Conservation (phyloP, 1,140 invertebrate genomes). For the Cydia pomonella region DNA sequence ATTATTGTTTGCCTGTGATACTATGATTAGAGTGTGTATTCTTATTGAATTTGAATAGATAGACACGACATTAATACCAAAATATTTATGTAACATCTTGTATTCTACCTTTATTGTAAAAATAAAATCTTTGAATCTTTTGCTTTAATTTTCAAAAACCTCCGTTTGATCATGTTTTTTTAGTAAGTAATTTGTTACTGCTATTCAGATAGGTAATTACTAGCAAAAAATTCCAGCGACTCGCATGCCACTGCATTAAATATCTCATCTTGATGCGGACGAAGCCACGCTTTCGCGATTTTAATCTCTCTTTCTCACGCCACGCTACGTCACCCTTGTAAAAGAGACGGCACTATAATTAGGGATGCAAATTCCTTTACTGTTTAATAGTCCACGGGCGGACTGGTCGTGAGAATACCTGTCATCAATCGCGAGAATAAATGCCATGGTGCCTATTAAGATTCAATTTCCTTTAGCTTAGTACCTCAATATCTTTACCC, state of each 20-base stretch:
- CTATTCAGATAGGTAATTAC: conserved; percentile 18
- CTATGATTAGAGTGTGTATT: no score
- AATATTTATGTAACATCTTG: no score
- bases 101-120: no score
- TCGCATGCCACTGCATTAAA: conserved; percentile 38
- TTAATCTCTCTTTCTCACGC: conserved; percentile 42
- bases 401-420: conserved; percentile 62
- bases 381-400: conserved; percentile 60
- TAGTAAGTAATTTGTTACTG: neutral
- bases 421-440: conserved; percentile 44
- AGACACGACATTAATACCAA: no score
- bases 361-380: conserved; percentile 59
- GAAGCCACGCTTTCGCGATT: conserved; percentile 47
- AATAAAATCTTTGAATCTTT: no score
- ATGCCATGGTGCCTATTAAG: neutral
- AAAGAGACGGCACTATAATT: conserved; percentile 45
- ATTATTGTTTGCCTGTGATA: no score
- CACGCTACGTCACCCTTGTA: conserved; percentile 34
- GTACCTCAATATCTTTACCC: no score
- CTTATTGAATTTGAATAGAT: no score
- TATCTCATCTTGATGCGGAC: conserved; percentile 31
- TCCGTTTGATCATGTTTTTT: neutral
- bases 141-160: neutral
- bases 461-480: neutral
- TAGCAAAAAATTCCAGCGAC: conserved; percentile 30